Conservation (phyloP, 2,888 invertebrate genomes). For the Parnassius smintheus region DNA sequence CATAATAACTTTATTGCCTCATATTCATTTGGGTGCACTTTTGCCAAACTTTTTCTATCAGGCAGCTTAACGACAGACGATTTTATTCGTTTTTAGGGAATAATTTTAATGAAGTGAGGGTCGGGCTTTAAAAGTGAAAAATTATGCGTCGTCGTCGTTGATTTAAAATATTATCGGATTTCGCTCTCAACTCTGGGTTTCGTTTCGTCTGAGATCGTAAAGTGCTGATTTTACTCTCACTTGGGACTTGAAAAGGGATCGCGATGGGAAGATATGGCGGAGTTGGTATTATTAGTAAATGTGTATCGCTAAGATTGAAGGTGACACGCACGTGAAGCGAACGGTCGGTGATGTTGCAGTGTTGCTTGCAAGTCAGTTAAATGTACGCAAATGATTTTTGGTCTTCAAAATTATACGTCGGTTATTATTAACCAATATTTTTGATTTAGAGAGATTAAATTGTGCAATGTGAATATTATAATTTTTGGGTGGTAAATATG, state of each 20-base stretch:
- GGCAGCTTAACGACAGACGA: constrained; percentile 23
- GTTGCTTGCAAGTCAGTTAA: constrained; percentile 13
- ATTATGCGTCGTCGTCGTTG: constrained; percentile 9
- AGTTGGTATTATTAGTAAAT: constrained; percentile 2
- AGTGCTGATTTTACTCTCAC: constrained; percentile 16
- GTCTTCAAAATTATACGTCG: constrained; percentile 7
- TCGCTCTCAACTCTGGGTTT: constrained; percentile 7
- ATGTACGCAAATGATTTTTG: constrained; percentile 7
- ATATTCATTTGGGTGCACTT: constrained; percentile 22
- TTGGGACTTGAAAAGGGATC: background rate
- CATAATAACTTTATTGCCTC: constrained; percentile 34
- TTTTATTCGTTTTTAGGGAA: constrained; percentile 6
- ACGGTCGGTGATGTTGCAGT: constrained; percentile 14
- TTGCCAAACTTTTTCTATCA: constrained; percentile 26
- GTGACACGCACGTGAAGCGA: constrained; percentile 5
- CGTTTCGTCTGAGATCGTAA: constrained; percentile 7
- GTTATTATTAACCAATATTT: constrained; percentile 15
- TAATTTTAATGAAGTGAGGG: constrained; percentile 5
- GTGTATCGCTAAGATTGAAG: constrained; percentile 13
- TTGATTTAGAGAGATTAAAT: constrained; percentile 16
- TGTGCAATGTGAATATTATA: constrained; percentile 10
- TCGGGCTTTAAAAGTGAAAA: constrained; percentile 12
- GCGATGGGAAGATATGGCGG: constrained; percentile 6
- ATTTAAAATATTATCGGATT: constrained; percentile 18
- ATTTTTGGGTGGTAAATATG: constrained; percentile 10